Base-by-base conservation (phyloP, 2,888 invertebrate genomes). In the Sycophila texana region DNA sequence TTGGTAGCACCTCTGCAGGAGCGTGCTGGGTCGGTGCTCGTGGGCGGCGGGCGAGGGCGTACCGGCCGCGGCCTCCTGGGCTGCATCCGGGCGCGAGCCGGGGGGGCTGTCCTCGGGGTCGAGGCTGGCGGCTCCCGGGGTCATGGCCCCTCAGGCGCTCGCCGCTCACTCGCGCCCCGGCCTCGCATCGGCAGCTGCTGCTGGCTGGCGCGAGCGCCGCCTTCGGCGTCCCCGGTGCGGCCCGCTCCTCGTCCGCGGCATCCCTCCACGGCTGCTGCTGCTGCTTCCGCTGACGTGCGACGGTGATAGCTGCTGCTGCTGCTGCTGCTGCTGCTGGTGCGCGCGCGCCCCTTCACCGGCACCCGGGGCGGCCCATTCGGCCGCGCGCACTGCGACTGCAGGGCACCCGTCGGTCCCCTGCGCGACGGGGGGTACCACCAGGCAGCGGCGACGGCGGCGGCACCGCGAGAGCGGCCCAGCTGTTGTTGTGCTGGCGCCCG, bases 41-140 rank as follows among this genome's bases (percentile, higher is more conserved):
- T 4, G 58, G 53, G 14, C 63, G 10, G 14, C 49, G 77, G 26
- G 18, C 22, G 57, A 26, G 72, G 70, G 57, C 51, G 55, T 20
- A 20, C 47, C 70, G 53, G 22, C 57, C 22, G 65, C 26, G 2
- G 26, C 39, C 18, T 39, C 72, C 58, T 49, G 49, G 1, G 18
- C 61, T n/a, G 73, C 2, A 10, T 22, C 12, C 80, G 86, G 85
- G 82, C 86, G 89, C 77, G 90, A 87, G 86, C 88, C 88, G 79
- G 89, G 88, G 81, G 80, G 76, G 83, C 86, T 89, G 86, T 88
- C 89, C 88, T 89, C 90, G 84, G 87, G 84, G 83, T 87, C 89
- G 20, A 75, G 75, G 74, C 85, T 86, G 82, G 86, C 87, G 79
- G 89, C 88, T 85, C 89, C 89, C 72, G 88, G 89, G 88, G 89